Conservation (phyloP, 2,888 invertebrate species). For the Gibbula magus region DNA sequence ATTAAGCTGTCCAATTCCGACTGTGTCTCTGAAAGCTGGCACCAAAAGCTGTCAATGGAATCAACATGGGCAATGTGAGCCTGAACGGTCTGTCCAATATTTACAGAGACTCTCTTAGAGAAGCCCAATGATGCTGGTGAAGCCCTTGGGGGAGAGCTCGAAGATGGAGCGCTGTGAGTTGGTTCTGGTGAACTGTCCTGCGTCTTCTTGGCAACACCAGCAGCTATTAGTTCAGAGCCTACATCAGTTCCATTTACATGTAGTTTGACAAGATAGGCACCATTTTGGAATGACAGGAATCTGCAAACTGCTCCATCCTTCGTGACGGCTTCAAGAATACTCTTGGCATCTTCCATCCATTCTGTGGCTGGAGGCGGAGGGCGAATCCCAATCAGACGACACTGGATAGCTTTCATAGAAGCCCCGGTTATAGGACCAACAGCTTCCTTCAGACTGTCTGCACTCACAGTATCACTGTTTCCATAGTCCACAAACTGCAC, state of each 20-base stretch:
- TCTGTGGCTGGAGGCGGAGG: constrained; percentile 33
- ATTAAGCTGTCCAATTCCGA: constrained; percentile 51
- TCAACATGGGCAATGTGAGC: constrained; percentile 55
- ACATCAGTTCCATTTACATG: constrained; percentile 48
- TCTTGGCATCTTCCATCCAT: constrained; percentile 56
- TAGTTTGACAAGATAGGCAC: constrained; percentile 46
- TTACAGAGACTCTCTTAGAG: constrained; percentile 11
- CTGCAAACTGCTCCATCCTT: constrained; percentile 55
- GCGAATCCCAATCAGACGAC: constrained; percentile 53
- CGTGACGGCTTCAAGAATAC: constrained; percentile 57
- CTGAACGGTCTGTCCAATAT: constrained; percentile 37
- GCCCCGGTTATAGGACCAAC: constrained; percentile 44
- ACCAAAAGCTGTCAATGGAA: constrained; percentile 59
- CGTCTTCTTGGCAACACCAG: constrained; percentile 48
- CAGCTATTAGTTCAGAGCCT: constrained; percentile 50
- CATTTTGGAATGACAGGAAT: constrained; percentile 42
- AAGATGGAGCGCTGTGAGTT: neutral
- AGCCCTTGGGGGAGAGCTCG: neutral
- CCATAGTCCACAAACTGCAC: constrained; percentile 69
- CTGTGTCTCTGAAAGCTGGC: constrained; percentile 46
- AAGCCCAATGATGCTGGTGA: constrained; percentile 24
- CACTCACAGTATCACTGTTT: constrained; percentile 59
- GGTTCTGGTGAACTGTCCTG: constrained; percentile 19
- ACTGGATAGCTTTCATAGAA: constrained; percentile 53
- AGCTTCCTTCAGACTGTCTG: constrained; percentile 44